phyloP scores from a whole-genome alignment of 2,888 invertebrate species.

The Dexiosoma caninum region DNA sequence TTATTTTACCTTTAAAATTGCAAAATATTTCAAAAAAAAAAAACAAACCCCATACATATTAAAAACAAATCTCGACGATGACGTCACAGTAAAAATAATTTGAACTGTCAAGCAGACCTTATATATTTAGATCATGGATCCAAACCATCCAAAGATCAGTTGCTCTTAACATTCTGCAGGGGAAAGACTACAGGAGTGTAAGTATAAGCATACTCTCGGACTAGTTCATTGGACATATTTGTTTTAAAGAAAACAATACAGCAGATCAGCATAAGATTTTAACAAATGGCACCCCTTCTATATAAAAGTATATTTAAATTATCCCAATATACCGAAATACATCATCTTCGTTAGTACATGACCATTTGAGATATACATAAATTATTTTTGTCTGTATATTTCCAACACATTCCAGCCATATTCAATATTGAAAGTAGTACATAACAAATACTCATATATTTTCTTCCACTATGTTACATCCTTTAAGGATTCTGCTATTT shows the following conservation, averaged over 20 bases:
- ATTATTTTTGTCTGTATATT: conserved; percentile 27
- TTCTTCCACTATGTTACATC: neutral
- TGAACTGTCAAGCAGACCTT: no score
- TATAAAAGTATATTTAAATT: neutral
- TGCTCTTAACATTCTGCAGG: no score
- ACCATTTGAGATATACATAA: conserved; percentile 40
- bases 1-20: no score
- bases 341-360: conserved; percentile 11
- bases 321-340: neutral
- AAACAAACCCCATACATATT: no score
- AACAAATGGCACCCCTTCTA: neutral
- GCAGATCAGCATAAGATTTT: neutral
- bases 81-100: no score
- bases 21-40: no score
- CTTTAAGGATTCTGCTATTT: conserved; percentile 29
- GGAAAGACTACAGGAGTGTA: no score
- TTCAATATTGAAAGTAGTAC: conserved; percentile 17
- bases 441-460: no score
- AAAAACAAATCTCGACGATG: no score
- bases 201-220: no score
- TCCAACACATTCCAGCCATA: conserved; percentile 13
- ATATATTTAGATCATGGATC: no score
- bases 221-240: neutral
- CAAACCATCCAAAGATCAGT: no score
- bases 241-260: neutral